Base-by-base conservation (phyloP, 2,113 vertebrate genomes). In the Colistium nudipinnis region DNA sequence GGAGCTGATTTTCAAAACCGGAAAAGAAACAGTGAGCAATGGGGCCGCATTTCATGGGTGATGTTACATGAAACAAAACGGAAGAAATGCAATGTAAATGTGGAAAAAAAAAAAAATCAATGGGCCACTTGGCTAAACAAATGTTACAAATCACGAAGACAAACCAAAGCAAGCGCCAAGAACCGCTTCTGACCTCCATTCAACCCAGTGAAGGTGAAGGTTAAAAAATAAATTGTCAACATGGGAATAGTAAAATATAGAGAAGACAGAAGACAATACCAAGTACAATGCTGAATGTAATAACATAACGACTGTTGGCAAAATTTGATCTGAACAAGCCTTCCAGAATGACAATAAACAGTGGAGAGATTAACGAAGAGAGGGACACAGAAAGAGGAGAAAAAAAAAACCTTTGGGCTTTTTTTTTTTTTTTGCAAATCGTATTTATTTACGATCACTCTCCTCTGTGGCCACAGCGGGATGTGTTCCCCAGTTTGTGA, bases 121-220 rank as follows among this genome's bases (percentile, higher is more conserved):
- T 71, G 0, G 54, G 53, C 54, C 55, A 38, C 38, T 51, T 25
- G 10, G 38, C 28, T 61, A 59, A 62, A 63, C 7, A 55, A 52
- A 49, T 49, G 36, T 66, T 62, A 47, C 52, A 66, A 22, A 72
- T 41, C 49, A 56, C 78, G 62, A 70, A 69, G 30, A 54, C 33
- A 43, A 60, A 70, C 55, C 31, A 53, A 20, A 78, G 25, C 33
- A 13, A 48, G 9, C 71, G 48, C 25, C 54, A 74, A 80, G 80
- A n/a, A n/a, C n/a, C n/a, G n/a, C n/a, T n/a, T n/a, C n/a, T n/a
- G n/a, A n/a, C n/a, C n/a, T n/a, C n/a, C n/a, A n/a, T n/a, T n/a
- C n/a, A n/a, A n/a, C n/a, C n/a, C n/a, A n/a, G n/a, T n/a, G n/a
- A n/a, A n/a, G n/a, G n/a, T n/a, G n/a, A n/a, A n/a, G n/a, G n/a